These are phyloP conservation scores for Dermatophagoides farinae DNA, from an alignment of 1,140 invertebrate species.

Conservation along the genomic window DNA sequence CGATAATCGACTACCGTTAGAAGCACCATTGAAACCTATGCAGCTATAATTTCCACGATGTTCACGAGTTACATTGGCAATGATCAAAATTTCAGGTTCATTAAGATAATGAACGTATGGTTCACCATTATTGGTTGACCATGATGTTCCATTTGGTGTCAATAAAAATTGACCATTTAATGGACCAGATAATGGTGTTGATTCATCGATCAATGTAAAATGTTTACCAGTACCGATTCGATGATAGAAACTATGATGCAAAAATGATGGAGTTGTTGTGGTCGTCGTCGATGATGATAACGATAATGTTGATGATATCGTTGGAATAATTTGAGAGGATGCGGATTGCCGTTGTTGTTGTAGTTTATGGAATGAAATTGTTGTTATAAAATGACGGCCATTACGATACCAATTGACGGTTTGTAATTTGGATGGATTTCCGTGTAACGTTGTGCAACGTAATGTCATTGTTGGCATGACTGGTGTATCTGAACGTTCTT, in stretches of 20 bases:
- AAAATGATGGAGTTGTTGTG: not conserved
- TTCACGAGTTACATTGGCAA: constrained; percentile 16
- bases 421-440: constrained; percentile 19
- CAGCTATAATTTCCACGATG: constrained; percentile 20
- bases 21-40: constrained; percentile 18
- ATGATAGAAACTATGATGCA: not conserved
- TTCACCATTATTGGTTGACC: not conserved
- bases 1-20: constrained; percentile 17
- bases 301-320: too few relatives aligned
- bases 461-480: constrained; percentile 8
- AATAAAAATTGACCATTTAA: constrained; percentile 11
- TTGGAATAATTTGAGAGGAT: too few relatives aligned
- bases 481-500: constrained; percentile 11
- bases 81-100: not conserved
- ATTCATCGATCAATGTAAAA: not conserved
- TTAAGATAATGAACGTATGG: not conserved
- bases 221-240: constrained; percentile 1
- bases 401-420: constrained; percentile 20
- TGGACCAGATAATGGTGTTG: not conserved
- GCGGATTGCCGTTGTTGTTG: not conserved
- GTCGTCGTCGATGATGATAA: not conserved
- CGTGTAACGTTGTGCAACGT: constrained; percentile 17
- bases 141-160: not conserved
- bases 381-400: constrained; percentile 17
- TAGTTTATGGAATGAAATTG: not conserved